Percentiles rank a stretch among this genome's conserved stretches.
phyloP scores from a whole-genome alignment of 2,888 invertebrate species.

The Acrobasis suavella region DNA sequence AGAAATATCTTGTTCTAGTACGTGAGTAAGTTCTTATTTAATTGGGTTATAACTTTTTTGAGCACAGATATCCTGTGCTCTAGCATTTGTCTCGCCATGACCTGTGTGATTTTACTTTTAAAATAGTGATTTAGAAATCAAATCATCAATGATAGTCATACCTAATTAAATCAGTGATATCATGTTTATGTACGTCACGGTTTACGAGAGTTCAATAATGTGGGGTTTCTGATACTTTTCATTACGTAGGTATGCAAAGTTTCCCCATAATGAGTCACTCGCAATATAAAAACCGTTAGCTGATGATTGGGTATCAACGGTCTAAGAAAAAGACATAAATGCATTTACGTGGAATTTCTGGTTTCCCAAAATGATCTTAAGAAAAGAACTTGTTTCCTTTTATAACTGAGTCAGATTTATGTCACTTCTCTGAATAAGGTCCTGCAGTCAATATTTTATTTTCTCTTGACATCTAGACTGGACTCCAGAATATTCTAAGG shows the following conservation, averaged over 20 bases:
- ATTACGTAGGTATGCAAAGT: background rate
- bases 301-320: background rate
- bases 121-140: background rate
- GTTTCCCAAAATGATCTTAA: background rate
- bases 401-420: background rate
- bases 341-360: background rate
- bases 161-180: constrained; percentile 5
- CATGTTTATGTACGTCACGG: constrained; percentile 11
- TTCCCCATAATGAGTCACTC: constrained; percentile 12
- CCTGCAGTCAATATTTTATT: too few relatives aligned
- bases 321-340: background rate
- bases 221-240: background rate
- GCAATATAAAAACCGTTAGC: constrained; percentile 10
- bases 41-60: too few relatives aligned
- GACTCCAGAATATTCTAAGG: too few relatives aligned
- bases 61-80: too few relatives aligned
- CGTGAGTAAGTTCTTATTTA: too few relatives aligned
- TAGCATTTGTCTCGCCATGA: too few relatives aligned
- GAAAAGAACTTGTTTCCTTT: background rate
- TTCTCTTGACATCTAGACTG: too few relatives aligned
- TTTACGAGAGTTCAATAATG: background rate
- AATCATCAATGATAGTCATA: background rate
- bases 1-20: too few relatives aligned
- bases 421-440: background rate
- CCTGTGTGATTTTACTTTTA: too few relatives aligned